Base-by-base conservation (phyloP, 2,113 vertebrate species). In the Ranitomeya variabilis region DNA sequence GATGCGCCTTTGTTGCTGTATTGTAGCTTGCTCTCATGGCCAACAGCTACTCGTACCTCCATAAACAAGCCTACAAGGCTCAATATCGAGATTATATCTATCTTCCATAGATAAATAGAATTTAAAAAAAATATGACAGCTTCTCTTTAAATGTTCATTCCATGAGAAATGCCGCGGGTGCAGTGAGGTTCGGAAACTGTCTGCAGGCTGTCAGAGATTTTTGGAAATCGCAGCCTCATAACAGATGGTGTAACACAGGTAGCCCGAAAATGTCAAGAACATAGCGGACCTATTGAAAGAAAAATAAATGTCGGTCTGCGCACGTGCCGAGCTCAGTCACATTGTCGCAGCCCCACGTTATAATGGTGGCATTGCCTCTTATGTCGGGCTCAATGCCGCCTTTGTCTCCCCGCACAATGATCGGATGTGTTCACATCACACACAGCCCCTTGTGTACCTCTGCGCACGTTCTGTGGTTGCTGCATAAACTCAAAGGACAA, bases 371-470 rank as follows among this genome's bases (percentile, higher is more conserved):
- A 67, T 54, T 69, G 81, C 64, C 37, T 66, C 67, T 83, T 52
- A 83, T 83, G 45, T 83, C 62, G 0, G 13, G 1, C 19, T 83
- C 31, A 83, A 83, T 83, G 81, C 64, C 6, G n/a, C 64, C 81
- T 83, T 83, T 83, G 81, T 83, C 51, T 69, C 18, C 13, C 15
- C 16, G 6, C 81, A 83, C 81, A 83, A 83, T 83, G 81, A 69
- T 16, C 51, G 45, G 45, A 69, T 54, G 62, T 83, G 81, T 83
- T 83, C 54, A 51, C 45, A 67, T 9, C 12, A 83, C 62, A 83
- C 81, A 83, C 18, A 54, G 15, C 62, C 23, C 81, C 62, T 83
- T 83, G 80, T 83, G 21, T 26, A 60, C 59, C 14, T 80, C 10
- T 67, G 45, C 67, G 52, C 64, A 54, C 57, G 45, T 52, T 64